Evolutionary conservation across 35 echinoderm and acorn worm genomes (phyloP), one percentile per base, ranked within the genome.

Genomic region (Anneissia japonica): DNA sequence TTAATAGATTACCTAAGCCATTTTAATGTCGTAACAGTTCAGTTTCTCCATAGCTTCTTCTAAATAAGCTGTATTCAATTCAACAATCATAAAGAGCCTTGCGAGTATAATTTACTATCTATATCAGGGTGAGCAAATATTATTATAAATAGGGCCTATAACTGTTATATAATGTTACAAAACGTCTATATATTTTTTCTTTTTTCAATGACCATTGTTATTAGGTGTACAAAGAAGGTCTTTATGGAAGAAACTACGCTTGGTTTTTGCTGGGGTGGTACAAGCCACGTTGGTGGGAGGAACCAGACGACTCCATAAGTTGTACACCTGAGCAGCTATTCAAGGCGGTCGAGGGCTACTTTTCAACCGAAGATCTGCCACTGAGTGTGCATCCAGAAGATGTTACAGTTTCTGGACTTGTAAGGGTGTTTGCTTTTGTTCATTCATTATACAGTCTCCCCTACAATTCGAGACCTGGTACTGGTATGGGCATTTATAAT

Each of bases 171-270:
- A n/a, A n/a, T n/a, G n/a, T n/a, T n/a, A n/a, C n/a, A n/a, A n/a
- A n/a, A n/a, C n/a, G 0, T 3, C 31, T 78, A 73, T 29, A 23
- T 73, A 23, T 23, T 29, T 12, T 2, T 78, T 26, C 38, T 35
- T 35, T 78, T 21, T 31, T 32, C 34, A 35, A 35, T 78, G 76
- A 19, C 32, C 13, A 35, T 35, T 78, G 32, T 35, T 32, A 82
- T 46, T 78, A 93, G 91, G 91, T 83, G 0, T 93, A 89, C 35
- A 81, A 89, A 64, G 16, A 85, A 39, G 79, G 79, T 5, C 80
- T 93, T 16, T 93, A 93, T 39, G 91, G 91, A 33, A 93, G 86
- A 74, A 75, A 93, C 86, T 93, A 93, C 36, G 91, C 91, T 0
- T 93, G 91, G 91, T 89, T 93, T 73, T 23, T 93, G 26, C 76